Base-by-base conservation (phyloP, 2,113 vertebrate species). In the Dissostichus mawsoni region DNA sequence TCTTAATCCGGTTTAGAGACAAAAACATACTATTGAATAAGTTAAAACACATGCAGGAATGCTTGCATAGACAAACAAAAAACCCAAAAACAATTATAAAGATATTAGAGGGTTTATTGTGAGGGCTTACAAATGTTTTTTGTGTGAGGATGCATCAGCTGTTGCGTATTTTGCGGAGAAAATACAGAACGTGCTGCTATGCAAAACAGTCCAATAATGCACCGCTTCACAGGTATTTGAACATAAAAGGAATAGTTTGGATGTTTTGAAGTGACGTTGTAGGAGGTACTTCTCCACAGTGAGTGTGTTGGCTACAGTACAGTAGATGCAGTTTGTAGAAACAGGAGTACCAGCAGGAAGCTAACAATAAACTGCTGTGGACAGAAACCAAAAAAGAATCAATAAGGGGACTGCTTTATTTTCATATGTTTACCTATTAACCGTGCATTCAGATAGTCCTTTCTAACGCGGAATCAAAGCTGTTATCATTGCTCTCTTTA, bases 21-120 rank as follows among this genome's bases (percentile, higher is more conserved):
- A 13, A 72, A 80, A 90, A 76, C 76, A 76, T 23, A 8, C 6
- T 13, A 25, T 66, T 52, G 66, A 62, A 48, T 81, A 82, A 84
- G 72, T 67, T 45, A 55, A 64, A 78, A 79, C 85, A 83, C 74
- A 78, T 77, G 76, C 5, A 20, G 44, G 36, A 62, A 73, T 23
- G 53, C 33, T 29, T 3, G 33, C 76, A 79, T 2, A n/a, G 66
- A 56, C 56, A 69, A 51, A 8, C 5, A 23, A 74, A 17, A 45
- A 63, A 69, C 41, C 2, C 53, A 51, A 41, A 70, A 29, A 52
- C 69, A n/a, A 45, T 71, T 59, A 29, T 17, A 11, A 41, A 53
- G 16, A 51, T 66, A 64, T 73, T 51, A 29, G 17, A 70, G 56
- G 64, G 74, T 36, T 11, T 64, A 25, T 48, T 51, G 33, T 61